Percentiles rank a stretch among this genome's conserved stretches.
Conservation (phyloP, 2,888 invertebrate genomes). For the Molanna angustata region DNA sequence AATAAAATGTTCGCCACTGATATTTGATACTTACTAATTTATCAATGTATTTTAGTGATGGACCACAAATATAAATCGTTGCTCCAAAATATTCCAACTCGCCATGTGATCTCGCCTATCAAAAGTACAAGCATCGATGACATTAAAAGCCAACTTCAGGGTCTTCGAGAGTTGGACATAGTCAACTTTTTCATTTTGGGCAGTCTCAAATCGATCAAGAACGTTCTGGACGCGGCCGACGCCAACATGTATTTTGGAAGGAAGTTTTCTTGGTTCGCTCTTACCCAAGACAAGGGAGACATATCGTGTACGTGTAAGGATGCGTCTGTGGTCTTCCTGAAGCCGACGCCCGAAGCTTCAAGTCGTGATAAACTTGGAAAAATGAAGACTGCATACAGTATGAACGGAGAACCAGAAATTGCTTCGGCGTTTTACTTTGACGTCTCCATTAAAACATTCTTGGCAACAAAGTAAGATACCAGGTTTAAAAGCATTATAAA, state of each 20-base stretch:
- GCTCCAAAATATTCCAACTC: conserved; percentile 83
- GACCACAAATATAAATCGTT: conserved; percentile 92
- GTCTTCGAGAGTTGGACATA: conserved; percentile 77
- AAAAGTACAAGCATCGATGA: conserved; percentile 59
- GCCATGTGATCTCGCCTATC: conserved; percentile 78
- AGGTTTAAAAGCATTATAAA: no score
- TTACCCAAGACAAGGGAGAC: conserved; percentile 73
- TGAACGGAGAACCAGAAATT: conserved; percentile 71
- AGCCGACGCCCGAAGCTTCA: conserved; percentile 66
- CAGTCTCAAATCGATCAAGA: conserved; percentile 65
- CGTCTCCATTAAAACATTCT: conserved; percentile 68
- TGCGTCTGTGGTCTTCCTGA: conserved; percentile 71
- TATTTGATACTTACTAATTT: no score
- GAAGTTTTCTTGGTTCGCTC: conserved; percentile 85
- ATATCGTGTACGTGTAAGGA: conserved; percentile 73
- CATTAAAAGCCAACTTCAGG: conserved; percentile 66
- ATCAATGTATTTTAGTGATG: conserved; percentile 79
- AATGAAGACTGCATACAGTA: conserved; percentile 68
- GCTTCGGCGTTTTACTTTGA: conserved; percentile 88
- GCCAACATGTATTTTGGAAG: conserved; percentile 74
- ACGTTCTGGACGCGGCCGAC: conserved; percentile 68
- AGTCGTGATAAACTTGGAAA: conserved; percentile 69
- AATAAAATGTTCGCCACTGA: no score
- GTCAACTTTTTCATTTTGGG: conserved; percentile 88
- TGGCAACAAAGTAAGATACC: conserved; percentile 64